phyloP scores from a whole-genome alignment of 2,888 invertebrate genomes.

The Andrena fulva region DNA sequence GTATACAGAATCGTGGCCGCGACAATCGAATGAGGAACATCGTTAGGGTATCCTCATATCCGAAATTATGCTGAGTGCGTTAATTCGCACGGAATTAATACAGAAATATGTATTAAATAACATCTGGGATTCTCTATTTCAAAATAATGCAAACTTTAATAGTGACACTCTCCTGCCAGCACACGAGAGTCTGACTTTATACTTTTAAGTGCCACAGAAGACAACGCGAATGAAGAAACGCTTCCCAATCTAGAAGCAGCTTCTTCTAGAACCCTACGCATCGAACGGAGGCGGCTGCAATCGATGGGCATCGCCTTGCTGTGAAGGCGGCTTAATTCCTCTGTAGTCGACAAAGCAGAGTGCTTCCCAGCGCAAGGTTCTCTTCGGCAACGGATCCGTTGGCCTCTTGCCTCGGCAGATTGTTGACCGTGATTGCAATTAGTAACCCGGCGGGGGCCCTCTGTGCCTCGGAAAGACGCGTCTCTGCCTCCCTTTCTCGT shows the following conservation, averaged over 20 bases:
- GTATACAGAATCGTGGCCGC: conserved; percentile 47
- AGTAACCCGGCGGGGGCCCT: conserved; percentile 77
- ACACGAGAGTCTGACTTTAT: too few species aligned
- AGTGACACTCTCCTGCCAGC: too few species aligned
- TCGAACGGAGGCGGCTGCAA: neutral
- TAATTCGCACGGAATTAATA: too few species aligned
- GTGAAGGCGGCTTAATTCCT: conserved; percentile 65
- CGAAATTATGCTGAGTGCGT: neutral
- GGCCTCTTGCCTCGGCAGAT: conserved; percentile 73
- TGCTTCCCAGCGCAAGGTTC: conserved; percentile 59
- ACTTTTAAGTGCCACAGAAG: too few species aligned
- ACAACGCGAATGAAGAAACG: too few species aligned
- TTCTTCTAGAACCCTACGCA: neutral
- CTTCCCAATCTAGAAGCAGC: neutral
- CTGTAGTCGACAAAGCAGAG: conserved; percentile 56
- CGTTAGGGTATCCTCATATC: conserved; percentile 54
- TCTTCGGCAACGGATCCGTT: conserved; percentile 62
- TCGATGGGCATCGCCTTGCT: neutral
- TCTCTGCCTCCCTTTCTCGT: conserved; percentile 34
- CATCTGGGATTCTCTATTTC: too few species aligned
- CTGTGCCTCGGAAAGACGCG: conserved; percentile 68
- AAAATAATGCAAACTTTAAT: too few species aligned
- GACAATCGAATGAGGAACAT: conserved; percentile 26
- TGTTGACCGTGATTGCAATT: conserved; percentile 80
- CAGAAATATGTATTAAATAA: too few species aligned